These are phyloP conservation scores for Drosophila pandora DNA, from an alignment of 1,140 invertebrate genomes.

Conservation along the genomic window DNA sequence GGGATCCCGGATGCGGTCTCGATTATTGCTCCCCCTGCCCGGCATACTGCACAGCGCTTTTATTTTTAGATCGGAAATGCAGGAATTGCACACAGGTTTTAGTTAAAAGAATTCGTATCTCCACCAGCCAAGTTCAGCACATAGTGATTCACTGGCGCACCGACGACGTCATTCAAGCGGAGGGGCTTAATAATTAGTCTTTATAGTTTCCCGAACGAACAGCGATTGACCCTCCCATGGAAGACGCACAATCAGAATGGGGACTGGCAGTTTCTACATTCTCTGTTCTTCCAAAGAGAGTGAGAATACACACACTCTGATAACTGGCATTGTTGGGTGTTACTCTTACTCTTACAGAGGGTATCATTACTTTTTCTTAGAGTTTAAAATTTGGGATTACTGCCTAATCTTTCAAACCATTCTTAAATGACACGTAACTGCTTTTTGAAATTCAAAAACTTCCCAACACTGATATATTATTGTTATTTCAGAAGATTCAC, in stretches of 20 bases:
- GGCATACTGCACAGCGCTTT: conserved; percentile 62
- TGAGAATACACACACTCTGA: neutral
- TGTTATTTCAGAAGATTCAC: too few relatives aligned
- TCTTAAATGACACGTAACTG: neutral
- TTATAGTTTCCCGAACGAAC: conserved; percentile 14
- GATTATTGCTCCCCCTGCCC: conserved; percentile 66
- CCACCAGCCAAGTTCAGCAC: neutral
- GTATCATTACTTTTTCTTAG: neutral
- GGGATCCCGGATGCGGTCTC: conserved; percentile 78
- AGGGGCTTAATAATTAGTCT: conserved; percentile 23
- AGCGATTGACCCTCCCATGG: conserved; percentile 15
- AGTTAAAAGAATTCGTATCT: conserved; percentile 1
- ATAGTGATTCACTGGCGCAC: conserved; percentile 30
- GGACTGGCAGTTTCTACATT: neutral
- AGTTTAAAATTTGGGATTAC: neutral
- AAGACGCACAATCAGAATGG: conserved; percentile 9
- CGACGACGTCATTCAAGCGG: conserved; percentile 13
- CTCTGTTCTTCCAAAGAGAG: conserved; percentile 12
- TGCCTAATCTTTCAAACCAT: neutral
- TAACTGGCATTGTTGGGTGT: conserved; percentile 18
- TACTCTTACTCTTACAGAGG: neutral
- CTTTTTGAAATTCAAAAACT: neutral
- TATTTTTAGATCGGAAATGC: neutral
- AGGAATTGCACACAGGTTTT: conserved; percentile 16
- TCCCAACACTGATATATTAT: too few relatives aligned